These are phyloP conservation scores for Sabellastarte sp. DNA, from an alignment of 2,888 invertebrate species.

Conservation along the genomic window DNA sequence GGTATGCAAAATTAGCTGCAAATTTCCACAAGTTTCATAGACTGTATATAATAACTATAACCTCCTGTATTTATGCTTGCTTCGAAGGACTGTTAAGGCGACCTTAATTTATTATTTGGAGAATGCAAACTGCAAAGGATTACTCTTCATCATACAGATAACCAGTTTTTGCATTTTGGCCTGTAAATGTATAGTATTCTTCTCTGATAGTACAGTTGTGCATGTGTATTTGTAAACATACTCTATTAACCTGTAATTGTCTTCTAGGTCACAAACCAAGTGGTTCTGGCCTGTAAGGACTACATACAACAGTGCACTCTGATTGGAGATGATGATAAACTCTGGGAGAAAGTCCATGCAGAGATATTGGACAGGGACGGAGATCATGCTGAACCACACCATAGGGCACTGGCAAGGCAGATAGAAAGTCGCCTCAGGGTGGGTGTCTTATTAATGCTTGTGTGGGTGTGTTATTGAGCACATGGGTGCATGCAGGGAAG, in stretches of 20 bases:
- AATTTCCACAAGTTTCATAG: too few species aligned
- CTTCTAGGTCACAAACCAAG: constrained; percentile 54
- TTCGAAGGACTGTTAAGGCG: not conserved
- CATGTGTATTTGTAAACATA: too few species aligned
- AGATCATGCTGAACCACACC: constrained; percentile 33
- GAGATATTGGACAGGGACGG: constrained; percentile 38
- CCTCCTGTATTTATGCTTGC: not conserved
- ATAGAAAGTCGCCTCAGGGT: constrained; percentile 49
- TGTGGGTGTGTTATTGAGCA: too few species aligned
- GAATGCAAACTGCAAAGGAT: too few species aligned
- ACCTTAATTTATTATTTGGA: too few species aligned
- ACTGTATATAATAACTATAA: not conserved
- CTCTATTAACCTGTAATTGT: too few species aligned
- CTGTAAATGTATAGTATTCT: too few species aligned
- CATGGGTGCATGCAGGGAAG: too few species aligned
- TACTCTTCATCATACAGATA: too few species aligned
- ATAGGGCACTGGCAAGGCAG: constrained; percentile 42
- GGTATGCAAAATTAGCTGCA: constrained; percentile 34
- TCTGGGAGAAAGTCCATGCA: constrained; percentile 49
- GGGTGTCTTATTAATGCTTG: too few species aligned
- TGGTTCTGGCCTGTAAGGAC: constrained; percentile 57
- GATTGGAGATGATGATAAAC: constrained; percentile 46
- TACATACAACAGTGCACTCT: constrained; percentile 50
- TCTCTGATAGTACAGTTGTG: too few species aligned
- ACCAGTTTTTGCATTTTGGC: too few species aligned